These are phyloP conservation scores for Melolontha melolontha DNA, from an alignment of 2,888 invertebrate species.

Conservation along the genomic window DNA sequence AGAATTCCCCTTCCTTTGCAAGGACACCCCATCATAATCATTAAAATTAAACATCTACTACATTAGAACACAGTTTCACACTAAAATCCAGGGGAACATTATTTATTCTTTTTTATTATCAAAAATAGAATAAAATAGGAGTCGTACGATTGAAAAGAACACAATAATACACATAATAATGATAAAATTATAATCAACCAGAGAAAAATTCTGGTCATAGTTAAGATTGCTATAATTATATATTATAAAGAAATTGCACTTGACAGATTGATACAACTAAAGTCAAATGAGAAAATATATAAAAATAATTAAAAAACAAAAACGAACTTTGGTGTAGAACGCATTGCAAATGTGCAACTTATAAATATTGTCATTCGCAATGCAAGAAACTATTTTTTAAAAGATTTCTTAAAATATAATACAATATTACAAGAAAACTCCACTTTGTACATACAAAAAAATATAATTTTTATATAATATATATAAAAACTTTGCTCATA, in stretches of 20 bases:
- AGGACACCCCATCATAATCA: slow-evolving; percentile 5
- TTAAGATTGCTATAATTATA: slow-evolving; percentile 19
- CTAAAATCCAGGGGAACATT: slow-evolving; percentile 15
- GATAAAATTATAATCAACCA: slow-evolving; percentile 19
- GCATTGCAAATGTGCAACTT: slow-evolving; percentile 38
- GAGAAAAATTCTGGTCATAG: slow-evolving; percentile 16
- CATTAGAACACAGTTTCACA: slow-evolving; percentile 27
- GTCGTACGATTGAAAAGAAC: slow-evolving; percentile 4
- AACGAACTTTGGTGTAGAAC: slow-evolving; percentile 44
- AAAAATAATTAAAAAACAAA: slow-evolving; percentile 7
- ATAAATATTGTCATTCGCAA: slow-evolving; percentile 31
- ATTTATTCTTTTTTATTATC: neutral
- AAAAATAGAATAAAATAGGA: slow-evolving; percentile 15
- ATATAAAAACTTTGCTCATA: slow-evolving; percentile 36
- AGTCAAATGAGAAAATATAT: slow-evolving; percentile 37
- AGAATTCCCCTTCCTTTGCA: slow-evolving; percentile 22
- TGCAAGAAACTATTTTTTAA: slow-evolving; percentile 19
- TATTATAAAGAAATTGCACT: slow-evolving; percentile 44
- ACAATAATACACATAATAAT: neutral
- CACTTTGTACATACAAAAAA: slow-evolving; percentile 41
- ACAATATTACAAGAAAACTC: slow-evolving; percentile 2
- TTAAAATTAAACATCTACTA: slow-evolving; percentile 4
- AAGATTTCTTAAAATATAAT: slow-evolving; percentile 8
- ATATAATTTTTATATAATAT: slow-evolving; percentile 41
- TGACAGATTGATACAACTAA: slow-evolving; percentile 40